Conservation (phyloP, 2,888 invertebrate species). For the Ceriagrion tenellum region DNA sequence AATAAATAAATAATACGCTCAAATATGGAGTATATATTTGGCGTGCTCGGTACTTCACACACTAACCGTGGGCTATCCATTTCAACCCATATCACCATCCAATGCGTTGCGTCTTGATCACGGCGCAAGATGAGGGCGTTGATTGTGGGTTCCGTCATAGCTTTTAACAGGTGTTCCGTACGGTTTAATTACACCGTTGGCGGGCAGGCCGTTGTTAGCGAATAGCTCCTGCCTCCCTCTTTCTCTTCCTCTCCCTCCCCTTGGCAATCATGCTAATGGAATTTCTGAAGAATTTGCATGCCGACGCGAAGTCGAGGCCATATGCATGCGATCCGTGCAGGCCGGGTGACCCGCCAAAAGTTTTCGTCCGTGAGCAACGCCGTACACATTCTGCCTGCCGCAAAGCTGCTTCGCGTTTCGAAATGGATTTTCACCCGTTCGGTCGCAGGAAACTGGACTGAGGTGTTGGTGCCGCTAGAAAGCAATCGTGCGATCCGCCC, state of each 20-base stretch:
- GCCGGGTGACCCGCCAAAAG: not conserved
- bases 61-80: too few relatives aligned
- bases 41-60: too few relatives aligned
- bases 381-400: not conserved
- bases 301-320: not conserved
- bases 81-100: too few relatives aligned
- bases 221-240: not conserved
- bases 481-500: too few relatives aligned
- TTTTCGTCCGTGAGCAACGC: not conserved
- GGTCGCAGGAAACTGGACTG: not conserved
- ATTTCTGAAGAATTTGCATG: slow-evolving; percentile 32
- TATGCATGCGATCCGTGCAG: not conserved
- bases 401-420: not conserved
- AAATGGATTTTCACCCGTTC: not conserved
- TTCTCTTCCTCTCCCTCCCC: too few relatives aligned
- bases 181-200: slow-evolving; percentile 9
- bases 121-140: not conserved
- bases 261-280: slow-evolving; percentile 25
- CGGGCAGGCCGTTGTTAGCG: not conserved
- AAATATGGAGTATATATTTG: too few relatives aligned
- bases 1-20: too few relatives aligned
- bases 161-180: not conserved
- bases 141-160: not conserved
- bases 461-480: not conserved
- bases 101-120: not conserved